Percentiles rank a stretch among this genome's conserved stretches.
Evolutionary conservation across 1,140 invertebrate genomes (phyloP).

Genomic region (Physella acuta): DNA sequence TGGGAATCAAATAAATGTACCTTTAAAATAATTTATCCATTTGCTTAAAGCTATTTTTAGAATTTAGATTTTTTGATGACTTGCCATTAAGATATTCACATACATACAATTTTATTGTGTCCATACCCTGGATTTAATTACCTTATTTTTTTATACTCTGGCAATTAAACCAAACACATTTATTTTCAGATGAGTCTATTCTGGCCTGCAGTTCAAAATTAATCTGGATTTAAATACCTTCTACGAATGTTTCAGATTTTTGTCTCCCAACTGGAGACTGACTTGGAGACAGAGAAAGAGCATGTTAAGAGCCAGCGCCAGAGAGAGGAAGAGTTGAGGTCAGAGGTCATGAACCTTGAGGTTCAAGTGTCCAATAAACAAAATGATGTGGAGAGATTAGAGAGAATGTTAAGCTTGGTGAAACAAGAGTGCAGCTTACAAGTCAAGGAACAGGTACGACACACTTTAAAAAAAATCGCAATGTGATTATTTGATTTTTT

Average conservation of each 20-base stretch:
- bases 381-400: constrained; percentile 43
- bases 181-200: too few relatives aligned
- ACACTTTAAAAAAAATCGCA: background rate
- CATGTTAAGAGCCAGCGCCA: constrained; percentile 34
- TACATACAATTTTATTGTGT: too few relatives aligned
- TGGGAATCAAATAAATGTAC: too few relatives aligned
- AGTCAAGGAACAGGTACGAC: constrained; percentile 43
- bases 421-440: constrained; percentile 48
- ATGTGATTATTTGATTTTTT: too few relatives aligned
- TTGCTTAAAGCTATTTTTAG: too few relatives aligned
- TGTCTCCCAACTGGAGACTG: constrained; percentile 18
- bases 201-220: too few relatives aligned
- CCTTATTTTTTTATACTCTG: too few relatives aligned
- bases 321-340: constrained; percentile 40
- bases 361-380: constrained; percentile 42
- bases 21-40: too few relatives aligned
- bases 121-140: too few relatives aligned
- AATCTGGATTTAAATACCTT: background rate
- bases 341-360: constrained; percentile 39
- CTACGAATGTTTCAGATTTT: background rate
- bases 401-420: constrained; percentile 46
- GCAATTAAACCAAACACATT: too few relatives aligned
- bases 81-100: too few relatives aligned
- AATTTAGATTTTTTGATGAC: too few relatives aligned
- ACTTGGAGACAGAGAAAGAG: constrained; percentile 43